phyloP scores from a whole-genome alignment of 2,888 invertebrate species.

The Iselma pallidipennis region DNA sequence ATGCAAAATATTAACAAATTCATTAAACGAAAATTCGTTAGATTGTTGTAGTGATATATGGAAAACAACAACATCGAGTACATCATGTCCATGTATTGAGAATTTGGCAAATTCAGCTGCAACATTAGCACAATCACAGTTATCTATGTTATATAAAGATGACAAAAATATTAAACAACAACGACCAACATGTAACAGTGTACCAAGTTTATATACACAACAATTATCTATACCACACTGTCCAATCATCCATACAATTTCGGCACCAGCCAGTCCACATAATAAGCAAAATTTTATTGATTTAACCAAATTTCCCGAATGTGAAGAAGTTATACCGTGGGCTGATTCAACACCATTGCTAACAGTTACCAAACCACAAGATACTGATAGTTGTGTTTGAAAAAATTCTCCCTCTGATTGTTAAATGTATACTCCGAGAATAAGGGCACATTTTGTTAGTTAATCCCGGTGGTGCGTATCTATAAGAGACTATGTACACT shows the following conservation, averaged over 20 bases:
- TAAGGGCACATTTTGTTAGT: neutral
- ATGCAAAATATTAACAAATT: slow-evolving; percentile 58
- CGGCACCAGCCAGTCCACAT: slow-evolving; percentile 49
- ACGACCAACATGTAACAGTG: slow-evolving; percentile 44
- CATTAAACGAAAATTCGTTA: slow-evolving; percentile 59
- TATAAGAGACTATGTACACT: too few species aligned
- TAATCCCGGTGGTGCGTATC: too few species aligned
- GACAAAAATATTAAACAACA: slow-evolving; percentile 27
- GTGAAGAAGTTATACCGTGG: slow-evolving; percentile 45
- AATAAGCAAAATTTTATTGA: slow-evolving; percentile 36
- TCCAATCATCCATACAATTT: slow-evolving; percentile 42
- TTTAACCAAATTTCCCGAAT: slow-evolving; percentile 40
- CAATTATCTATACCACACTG: slow-evolving; percentile 42
- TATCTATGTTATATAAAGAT: slow-evolving; percentile 42
- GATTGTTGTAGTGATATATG: slow-evolving; percentile 56
- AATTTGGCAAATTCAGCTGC: slow-evolving; percentile 55
- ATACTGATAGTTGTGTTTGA: slow-evolving; percentile 31
- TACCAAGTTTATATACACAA: slow-evolving; percentile 46
- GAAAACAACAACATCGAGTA: slow-evolving; percentile 58
- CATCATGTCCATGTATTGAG: slow-evolving; percentile 76
- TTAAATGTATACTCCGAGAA: neutral
- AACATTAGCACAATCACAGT: slow-evolving; percentile 49
- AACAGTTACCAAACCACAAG: slow-evolving; percentile 45
- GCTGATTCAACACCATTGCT: slow-evolving; percentile 50
- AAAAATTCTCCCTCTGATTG: slow-evolving; percentile 3